Evolutionary conservation across 2,113 vertebrate species (phyloP), one percentile per base, ranked within the genome.

Genomic region (Salminus brasiliensis): DNA sequence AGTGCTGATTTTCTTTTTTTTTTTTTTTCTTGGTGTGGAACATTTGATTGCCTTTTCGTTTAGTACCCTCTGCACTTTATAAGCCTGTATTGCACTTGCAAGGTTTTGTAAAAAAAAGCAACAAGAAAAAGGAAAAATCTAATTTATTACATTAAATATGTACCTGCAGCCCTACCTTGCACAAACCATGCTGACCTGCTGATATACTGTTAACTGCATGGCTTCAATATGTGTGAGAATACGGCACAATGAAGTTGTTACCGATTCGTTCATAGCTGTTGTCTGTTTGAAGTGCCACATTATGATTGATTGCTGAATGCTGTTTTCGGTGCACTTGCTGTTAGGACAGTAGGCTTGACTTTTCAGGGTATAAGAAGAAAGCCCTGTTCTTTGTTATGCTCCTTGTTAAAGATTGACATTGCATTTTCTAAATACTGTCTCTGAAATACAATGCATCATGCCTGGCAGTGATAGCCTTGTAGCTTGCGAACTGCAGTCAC

Each of bases 201-300:
- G 18, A 21, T 49, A 21, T 49, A 63, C 73, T 45, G 10, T 67
- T 36, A 55, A 36, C 63, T 77, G 75, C 75, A 59, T 25, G 66
- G 39, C 9, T 68, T 77, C 16, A 69, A 18, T n/a, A 34, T 25
- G 21, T 32, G 15, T 12, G 27, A 52, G 12, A 18, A 49, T n/a
- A 15, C 36, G 23, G 7, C 18, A 34, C 29, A 57, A 41, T 18
- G 16, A 76, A 52, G 43, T 23, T n/a, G n/a, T n/a, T n/a, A n/a
- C n/a, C n/a, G n/a, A n/a, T n/a, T n/a, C n/a, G n/a, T n/a, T 63
- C 8, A 5, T 39, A 66, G 32, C 32, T 49, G 47, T 39, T 63
- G 29, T 34, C 34, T 63, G 1, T 34, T 32, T 63, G 21, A 16
- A 34, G 34, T 39, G 18, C 8, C 36, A 27, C 60, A 32, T 23